Evolutionary conservation across 1,140 invertebrate genomes (phyloP), one percentile per base, ranked within the genome.

Genomic region (Heliconius congener): DNA sequence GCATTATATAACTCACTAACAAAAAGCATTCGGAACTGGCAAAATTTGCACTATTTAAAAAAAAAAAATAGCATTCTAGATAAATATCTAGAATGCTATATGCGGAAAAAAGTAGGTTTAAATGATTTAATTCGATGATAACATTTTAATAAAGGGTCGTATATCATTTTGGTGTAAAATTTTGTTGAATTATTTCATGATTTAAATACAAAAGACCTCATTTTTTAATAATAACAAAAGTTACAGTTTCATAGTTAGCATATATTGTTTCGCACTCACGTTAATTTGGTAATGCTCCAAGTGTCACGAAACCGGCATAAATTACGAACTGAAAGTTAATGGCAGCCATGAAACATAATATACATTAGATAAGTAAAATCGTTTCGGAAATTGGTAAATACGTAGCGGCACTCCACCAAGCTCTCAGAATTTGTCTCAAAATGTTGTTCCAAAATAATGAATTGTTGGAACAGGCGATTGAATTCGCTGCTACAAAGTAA

Each of bases 401-500:
- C 27, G 27, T 60, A 60, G 60, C 37, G 34, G 57, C 46, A 11
- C 76, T 71, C 46, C 18, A 37, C 37, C n/a, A 34, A 77, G 71
- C 60, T 77, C 19, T 55, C 2, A 55, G 16, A 71, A 77, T 74
- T 55, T 46, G 42, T 77, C 74, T 77, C 52, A 76, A 82, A 78
- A 79, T 71, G 77, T 74, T 78, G 27, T 74, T 78, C 37, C 37
- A 79, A 82, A 77, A 39, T 77, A 82, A 82, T 82, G 74, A 79
- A 77, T 76, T 74, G 81, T 79, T 71, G 73, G 50, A 39, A 71
- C 75, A 76, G 76, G 74, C 77, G 77, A 78, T 80, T 79, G 55
- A 80, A 82, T 79, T 80, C 39, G 57, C 79, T 71, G 78, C 80
- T 80, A 84, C 74, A 82, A 78, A 78, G 57, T 80, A 82, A 83